Percentiles rank a stretch among this genome's conserved stretches.
These are phyloP conservation scores for Habropoda laboriosa DNA, from an alignment of 1,140 invertebrate species.

Conservation along the genomic window DNA sequence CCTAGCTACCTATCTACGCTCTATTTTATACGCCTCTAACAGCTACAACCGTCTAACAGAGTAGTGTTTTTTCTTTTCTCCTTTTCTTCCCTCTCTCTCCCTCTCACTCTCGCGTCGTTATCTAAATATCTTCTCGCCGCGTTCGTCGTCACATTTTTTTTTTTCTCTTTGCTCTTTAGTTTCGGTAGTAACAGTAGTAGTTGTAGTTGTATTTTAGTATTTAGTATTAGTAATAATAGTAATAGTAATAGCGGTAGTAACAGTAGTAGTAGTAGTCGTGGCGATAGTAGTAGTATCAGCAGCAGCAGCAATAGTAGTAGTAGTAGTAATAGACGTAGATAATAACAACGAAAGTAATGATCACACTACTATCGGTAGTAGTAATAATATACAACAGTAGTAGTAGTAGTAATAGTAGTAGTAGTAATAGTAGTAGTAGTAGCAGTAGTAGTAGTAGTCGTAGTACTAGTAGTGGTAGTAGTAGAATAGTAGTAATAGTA, in stretches of 20 bases:
- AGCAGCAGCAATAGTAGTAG: conserved; percentile 44
- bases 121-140: conserved; percentile 65
- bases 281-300: conserved; percentile 53
- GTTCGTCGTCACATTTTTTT: conserved; percentile 35
- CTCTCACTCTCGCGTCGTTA: conserved; percentile 29
- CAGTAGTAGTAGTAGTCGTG: conserved; percentile 64
- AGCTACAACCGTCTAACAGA: conserved; percentile 74
- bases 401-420: conserved; percentile 63
- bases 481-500: conserved; percentile 38
- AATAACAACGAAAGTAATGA: conserved; percentile 62
- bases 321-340: conserved; percentile 51
- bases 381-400: conserved; percentile 59
- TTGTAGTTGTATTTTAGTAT: conserved; percentile 43
- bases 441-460: conserved; percentile 45
- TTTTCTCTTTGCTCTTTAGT: neutral
- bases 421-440: conserved; percentile 47
- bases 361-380: conserved; percentile 61
- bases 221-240: conserved; percentile 62
- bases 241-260: conserved; percentile 64
- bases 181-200: conserved; percentile 55
- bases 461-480: conserved; percentile 36
- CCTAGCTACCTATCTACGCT: conserved; percentile 49
- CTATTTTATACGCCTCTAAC: conserved; percentile 67
- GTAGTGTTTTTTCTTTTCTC: no score
- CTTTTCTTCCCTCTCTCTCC: no score